Evolutionary conservation across 1,140 invertebrate species (phyloP).

Genomic region (Venustaconcha ellipsiformis): DNA sequence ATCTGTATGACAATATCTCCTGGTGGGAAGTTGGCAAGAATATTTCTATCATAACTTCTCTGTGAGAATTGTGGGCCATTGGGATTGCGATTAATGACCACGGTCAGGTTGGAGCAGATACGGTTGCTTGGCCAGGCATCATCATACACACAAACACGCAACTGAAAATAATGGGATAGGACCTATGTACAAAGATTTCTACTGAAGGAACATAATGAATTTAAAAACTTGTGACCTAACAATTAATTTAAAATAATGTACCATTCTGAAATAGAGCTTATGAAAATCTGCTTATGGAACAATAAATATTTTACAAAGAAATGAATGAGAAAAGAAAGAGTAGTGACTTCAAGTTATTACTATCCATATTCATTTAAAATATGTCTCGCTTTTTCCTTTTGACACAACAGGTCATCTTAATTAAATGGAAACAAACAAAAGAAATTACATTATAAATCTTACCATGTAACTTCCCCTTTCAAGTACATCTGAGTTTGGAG

Average conservation of each 20-base stretch:
- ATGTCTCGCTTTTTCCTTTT: too few relatives aligned
- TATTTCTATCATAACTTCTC: not conserved
- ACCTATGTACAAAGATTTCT: too few relatives aligned
- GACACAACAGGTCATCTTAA: not conserved
- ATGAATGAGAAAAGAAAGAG: too few relatives aligned
- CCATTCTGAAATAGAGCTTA: too few relatives aligned
- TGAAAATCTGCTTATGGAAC: too few relatives aligned
- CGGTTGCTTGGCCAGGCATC: constrained; percentile 25
- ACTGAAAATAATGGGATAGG: constrained; percentile 1
- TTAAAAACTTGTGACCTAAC: too few relatives aligned
- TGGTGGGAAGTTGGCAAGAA: constrained; percentile 22
- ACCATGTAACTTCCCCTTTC: constrained; percentile 14
- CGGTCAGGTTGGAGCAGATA: constrained; percentile 8
- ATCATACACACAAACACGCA: constrained; percentile 21
- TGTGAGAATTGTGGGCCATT: constrained; percentile 12
- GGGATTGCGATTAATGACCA: constrained; percentile 17
- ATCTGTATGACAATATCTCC: constrained; percentile 18
- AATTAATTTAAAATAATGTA: too few relatives aligned
- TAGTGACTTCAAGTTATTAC: too few relatives aligned
- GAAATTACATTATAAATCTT: not conserved
- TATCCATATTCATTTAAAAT: too few relatives aligned
- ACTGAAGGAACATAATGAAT: too few relatives aligned
- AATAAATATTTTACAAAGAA: too few relatives aligned
- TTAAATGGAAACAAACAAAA: not conserved
- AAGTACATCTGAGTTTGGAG: constrained; percentile 82